Percentiles rank a stretch among this genome's conserved stretches.
phyloP scores from a whole-genome alignment of 2,113 vertebrate species.

The Engystomops pustulosus region DNA sequence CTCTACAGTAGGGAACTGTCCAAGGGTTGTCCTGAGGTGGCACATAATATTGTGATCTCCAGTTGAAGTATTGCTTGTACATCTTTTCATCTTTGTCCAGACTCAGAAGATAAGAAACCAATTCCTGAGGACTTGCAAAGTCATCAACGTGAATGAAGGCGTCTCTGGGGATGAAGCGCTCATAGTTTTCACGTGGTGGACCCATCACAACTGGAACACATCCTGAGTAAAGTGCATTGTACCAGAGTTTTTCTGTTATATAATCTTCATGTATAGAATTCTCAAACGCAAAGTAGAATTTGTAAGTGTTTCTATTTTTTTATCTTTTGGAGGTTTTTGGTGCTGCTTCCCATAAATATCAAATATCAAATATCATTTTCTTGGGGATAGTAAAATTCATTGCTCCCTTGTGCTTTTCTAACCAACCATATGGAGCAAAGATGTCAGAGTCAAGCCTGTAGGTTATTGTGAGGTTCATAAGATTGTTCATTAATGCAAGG shows the following conservation, averaged over 20 bases:
- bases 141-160: too few species aligned
- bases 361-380: constrained; percentile 67
- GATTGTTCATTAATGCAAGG: background rate
- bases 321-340: background rate
- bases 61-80: too few species aligned
- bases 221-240: too few species aligned
- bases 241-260: constrained; percentile 81
- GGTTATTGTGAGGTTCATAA: constrained; percentile 65
- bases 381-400: background rate
- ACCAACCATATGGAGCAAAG: constrained; percentile 65
- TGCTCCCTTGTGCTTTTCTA: constrained; percentile 23
- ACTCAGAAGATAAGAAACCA: too few species aligned
- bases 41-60: too few species aligned
- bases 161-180: too few species aligned
- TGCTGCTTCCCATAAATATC: constrained; percentile 66
- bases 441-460: constrained; percentile 66
- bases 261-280: constrained; percentile 77
- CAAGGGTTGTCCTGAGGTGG: too few species aligned
- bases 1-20: constrained; percentile 51
- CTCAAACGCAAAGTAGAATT: constrained; percentile 77
- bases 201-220: too few species aligned
- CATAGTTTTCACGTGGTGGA: too few species aligned
- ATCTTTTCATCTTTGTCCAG: too few species aligned
- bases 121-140: too few species aligned
- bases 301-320: background rate